Percentiles rank a stretch among this genome's conserved stretches.
Conservation (phyloP, 2,888 invertebrate species). For the Petrolisthes manimaculis region DNA sequence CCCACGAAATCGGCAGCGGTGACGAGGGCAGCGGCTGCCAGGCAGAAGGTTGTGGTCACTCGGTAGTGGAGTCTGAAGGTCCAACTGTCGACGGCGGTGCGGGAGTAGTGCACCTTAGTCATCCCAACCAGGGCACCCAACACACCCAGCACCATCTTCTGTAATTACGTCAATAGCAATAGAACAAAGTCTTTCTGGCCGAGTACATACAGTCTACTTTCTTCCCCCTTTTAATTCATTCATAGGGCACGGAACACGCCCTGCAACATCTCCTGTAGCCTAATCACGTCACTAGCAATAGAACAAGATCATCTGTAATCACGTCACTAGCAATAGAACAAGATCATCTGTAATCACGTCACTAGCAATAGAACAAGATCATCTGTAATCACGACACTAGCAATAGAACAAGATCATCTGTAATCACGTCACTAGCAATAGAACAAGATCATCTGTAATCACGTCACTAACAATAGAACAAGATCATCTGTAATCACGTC, state of each 20-base stretch:
- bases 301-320: too few relatives aligned
- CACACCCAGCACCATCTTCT: conserved; percentile 43
- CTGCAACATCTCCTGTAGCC: background rate
- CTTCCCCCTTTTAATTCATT: background rate
- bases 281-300: too few relatives aligned
- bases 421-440: too few relatives aligned
- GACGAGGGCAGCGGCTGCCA: conserved; percentile 59
- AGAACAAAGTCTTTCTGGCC: too few relatives aligned
- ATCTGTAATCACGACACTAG: too few relatives aligned
- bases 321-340: too few relatives aligned
- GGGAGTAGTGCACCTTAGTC: conserved; percentile 51
- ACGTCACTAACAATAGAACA: too few relatives aligned
- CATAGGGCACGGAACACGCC: background rate
- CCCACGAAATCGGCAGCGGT: conserved; percentile 62
- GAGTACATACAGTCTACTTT: background rate
- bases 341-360: too few relatives aligned
- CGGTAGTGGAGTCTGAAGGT: conserved; percentile 64
- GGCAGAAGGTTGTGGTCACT: conserved; percentile 62
- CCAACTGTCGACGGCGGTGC: conserved; percentile 59
- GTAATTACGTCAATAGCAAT: background rate
- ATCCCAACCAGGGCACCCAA: conserved; percentile 57
- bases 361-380: too few relatives aligned
- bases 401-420: too few relatives aligned
- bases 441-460: too few relatives aligned
- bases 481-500: too few relatives aligned